A percentile compares a stretch with the other conserved stretches of the same genome.
Evolutionary conservation across 2,888 invertebrate species (phyloP).

Genomic region (Rhaphigaster nebulosa): DNA sequence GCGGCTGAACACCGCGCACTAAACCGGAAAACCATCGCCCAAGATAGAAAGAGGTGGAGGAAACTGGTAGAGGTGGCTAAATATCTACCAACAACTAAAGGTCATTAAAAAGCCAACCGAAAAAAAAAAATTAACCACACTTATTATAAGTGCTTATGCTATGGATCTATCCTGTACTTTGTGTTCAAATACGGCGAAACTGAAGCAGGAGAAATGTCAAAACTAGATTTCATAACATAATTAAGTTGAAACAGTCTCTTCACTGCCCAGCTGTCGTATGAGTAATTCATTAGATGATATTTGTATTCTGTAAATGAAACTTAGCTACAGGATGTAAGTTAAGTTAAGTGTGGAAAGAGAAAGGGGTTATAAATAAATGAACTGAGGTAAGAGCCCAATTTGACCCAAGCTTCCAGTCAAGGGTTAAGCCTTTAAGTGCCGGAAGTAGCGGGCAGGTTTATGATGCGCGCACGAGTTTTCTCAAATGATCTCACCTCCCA

Average conservation of each 20-base stretch:
- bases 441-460: not conserved
- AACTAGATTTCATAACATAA: not conserved
- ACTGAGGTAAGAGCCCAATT: not conserved
- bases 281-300: constrained; percentile 6
- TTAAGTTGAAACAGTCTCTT: not conserved
- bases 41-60: no score
- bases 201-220: not conserved
- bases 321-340: not conserved
- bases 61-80: no score
- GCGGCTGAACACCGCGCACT: no score
- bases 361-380: constrained; percentile 47
- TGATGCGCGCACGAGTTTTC: constrained; percentile 27
- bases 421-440: constrained; percentile 35
- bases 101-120: no score
- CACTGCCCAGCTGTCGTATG: not conserved
- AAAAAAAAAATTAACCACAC: no score
- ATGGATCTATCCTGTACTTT: no score
- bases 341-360: not conserved
- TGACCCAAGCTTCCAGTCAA: not conserved
- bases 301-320: constrained; percentile 32
- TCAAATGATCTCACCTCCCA: constrained; percentile 21
- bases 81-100: no score
- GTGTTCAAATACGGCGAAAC: no score
- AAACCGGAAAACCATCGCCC: no score
- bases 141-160: no score